Base-by-base conservation (phyloP, 1,140 invertebrate genomes). In the Drosophila takahashii region DNA sequence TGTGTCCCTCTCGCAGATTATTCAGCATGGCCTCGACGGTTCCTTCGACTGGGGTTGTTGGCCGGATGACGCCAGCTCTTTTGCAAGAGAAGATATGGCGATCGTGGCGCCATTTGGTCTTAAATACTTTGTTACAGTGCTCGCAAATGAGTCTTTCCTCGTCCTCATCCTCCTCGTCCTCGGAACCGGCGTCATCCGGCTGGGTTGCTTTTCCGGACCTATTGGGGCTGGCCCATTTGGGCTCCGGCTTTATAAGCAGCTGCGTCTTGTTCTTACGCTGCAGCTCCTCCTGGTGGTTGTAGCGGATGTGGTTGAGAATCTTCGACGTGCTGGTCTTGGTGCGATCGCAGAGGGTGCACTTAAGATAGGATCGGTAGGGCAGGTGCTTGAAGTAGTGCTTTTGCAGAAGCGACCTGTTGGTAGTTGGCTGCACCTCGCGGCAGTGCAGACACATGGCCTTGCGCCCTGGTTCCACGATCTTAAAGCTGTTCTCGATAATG, bases 361-460 rank as follows among this genome's bases (percentile, higher is more conserved):
- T 91, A 0, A 91, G 51, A 39, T 91, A 91, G 0, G 90, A 83
- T 0, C 83, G 85, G 51, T 71, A 91, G 6, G 90, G 90, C 41
- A 91, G 57, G 58, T 91, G 90, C 47, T 84, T 86, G 18, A 91
- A 91, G 52, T 75, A 89, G 73, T 91, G 90, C 34, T 91, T 91
- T 6, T 90, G 79, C 36, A 91, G 45, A 10, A 84, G 74, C 2
- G 74, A 52, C 5, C 75, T 65, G 50, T 73, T 75, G 0, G 77
- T 77, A 1, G 90, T 86, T 7, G 62, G 48, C 37, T 70, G 70
- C 6, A 79, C 47, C 34, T 91, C 85, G 9, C 59, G 44, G 18
- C 90, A 91, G 32, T 84, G 73, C 8, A 87, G 45, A 34, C 90
- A 91, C 26, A 77, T 53, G 32, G 83, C 83, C 16, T 74, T 60